Evolutionary conservation across 2,888 invertebrate species (phyloP), one percentile per base, ranked within the genome.

Genomic region (Octonoba sinensis): DNA sequence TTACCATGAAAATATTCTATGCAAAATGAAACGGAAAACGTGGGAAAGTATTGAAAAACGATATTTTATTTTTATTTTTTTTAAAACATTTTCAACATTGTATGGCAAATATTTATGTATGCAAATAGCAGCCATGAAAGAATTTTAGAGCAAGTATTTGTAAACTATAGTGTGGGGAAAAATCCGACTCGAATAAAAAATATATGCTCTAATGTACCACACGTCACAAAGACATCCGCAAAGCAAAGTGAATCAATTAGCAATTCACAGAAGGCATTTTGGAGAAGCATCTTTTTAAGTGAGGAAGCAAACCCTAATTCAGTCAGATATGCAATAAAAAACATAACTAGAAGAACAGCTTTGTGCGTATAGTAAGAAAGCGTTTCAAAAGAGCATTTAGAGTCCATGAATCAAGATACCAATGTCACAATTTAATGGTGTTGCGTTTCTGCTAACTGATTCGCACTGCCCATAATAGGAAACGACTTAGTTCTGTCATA

Each of bases 401-500:
- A 24, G 60, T 11, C 78, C 72, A 79, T 79, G 78, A 79, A 79
- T 79, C 72, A 79, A 67, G 79, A 81, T 81, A 81, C 79, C 36
- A 67, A 66, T 73, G 73, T 81, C 79, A 73, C 60, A 73, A 74
- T 81, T 81, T 81, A 81, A 81, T 81, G 79, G 73, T 44, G 66
- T 72, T 59, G 71, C 78, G 47, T 78, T 67, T 60, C 36, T 46
- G 49, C 72, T 65, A 66, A 79, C 59, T 72, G 78, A 69, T 73
- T 62, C 62, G 69, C 79, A 69, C 46, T 81, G 79, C 69, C 79
- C 73, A 73, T 56, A 81, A 81, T 73, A 74, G 79, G 79, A 59
- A 49, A 71, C 65, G 66, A 49, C 65, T 49, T 16, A 24, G 47
- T 57, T 59, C 66, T 66, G 59, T 66, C 57, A 16, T 51, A 57